phyloP scores from a whole-genome alignment of 2,113 vertebrate genomes.

The Perca schrenkii region DNA sequence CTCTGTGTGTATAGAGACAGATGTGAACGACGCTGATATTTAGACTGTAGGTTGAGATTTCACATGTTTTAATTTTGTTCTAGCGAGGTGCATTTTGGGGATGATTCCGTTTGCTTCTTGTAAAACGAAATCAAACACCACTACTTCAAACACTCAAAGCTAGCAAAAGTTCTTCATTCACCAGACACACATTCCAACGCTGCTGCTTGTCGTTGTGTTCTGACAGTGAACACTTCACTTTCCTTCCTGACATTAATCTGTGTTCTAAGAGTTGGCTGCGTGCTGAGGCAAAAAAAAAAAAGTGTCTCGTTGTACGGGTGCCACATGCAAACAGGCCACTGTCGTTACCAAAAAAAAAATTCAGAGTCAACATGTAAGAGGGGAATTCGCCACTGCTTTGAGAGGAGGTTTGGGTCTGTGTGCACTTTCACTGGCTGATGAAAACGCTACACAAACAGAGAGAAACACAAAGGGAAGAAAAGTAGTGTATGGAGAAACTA shows the following conservation, averaged over 20 bases:
- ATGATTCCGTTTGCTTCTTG: conserved; percentile 6
- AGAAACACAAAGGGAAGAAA: conserved; percentile 23
- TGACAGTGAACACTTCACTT: conserved; percentile 19
- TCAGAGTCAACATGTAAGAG: conserved; percentile 36
- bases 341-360: conserved; percentile 30
- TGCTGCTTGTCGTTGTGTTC: conserved; percentile 3
- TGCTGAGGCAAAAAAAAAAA: neutral
- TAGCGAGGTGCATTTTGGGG: conserved; percentile 11
- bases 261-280: neutral
- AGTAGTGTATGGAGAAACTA: conserved; percentile 37
- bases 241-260: conserved; percentile 30
- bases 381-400: conserved; percentile 41
- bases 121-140: conserved; percentile 26
- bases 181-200: neutral
- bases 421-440: conserved; percentile 18
- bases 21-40: conserved; percentile 15
- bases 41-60: conserved; percentile 2
- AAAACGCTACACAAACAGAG: conserved; percentile 47
- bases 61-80: conserved; percentile 6
- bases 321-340: conserved; percentile 41
- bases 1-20: conserved; percentile 1
- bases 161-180: neutral
- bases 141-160: conserved; percentile 1
- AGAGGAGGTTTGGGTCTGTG: conserved; percentile 41
- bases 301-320: conserved; percentile 8